Evolutionary conservation across 2,888 invertebrate genomes (phyloP), one percentile per base, ranked within the genome.

Genomic region (Noctua janthe): DNA sequence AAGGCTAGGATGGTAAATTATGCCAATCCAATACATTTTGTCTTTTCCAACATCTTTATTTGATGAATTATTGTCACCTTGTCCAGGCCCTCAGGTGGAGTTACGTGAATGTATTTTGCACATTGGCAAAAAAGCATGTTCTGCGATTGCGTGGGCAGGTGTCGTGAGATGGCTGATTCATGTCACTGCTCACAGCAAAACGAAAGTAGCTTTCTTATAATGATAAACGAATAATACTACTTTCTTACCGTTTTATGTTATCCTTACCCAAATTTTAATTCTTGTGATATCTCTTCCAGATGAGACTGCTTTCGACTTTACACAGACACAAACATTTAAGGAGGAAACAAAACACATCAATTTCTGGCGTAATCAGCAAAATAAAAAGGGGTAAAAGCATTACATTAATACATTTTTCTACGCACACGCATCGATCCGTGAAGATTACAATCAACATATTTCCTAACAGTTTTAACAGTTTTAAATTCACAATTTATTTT

Each of bases 131-230:
- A 59, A 79, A 70, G 69, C 77, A 23, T 70, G 78, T 76, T 29
- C 29, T 76, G 51, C 51, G 10, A 43, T 51, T 51, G 49, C 70
- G 3, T 8, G 62, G 47, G 70, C 62, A 29, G 11, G 66, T 66
- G 79, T 54, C 56, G 17, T 17, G 51, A 20, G 17, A 71, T 82
- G 64, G 7, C 64, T 84, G 62, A 79, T 74, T 64, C 15, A 59
- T 71, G 51, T 71, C 51, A 59, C n/a, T 73, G 54, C 11, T 84
- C 59, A 83, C 51, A 83, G 82, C 85, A 84, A 83, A 74, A 80
- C 66, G 70, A 80, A 66, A n/a, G 47, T 84, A 83, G 85, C 82
- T 39, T n/a, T 35, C 51, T 51, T 64, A 35, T 20, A 71, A 73
- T 78, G 15, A 66, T 84, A 64, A 73, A 73, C 39, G 13, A 59